phyloP scores from a whole-genome alignment of 2,113 vertebrate genomes.

The Megaceryle maxima region DNA sequence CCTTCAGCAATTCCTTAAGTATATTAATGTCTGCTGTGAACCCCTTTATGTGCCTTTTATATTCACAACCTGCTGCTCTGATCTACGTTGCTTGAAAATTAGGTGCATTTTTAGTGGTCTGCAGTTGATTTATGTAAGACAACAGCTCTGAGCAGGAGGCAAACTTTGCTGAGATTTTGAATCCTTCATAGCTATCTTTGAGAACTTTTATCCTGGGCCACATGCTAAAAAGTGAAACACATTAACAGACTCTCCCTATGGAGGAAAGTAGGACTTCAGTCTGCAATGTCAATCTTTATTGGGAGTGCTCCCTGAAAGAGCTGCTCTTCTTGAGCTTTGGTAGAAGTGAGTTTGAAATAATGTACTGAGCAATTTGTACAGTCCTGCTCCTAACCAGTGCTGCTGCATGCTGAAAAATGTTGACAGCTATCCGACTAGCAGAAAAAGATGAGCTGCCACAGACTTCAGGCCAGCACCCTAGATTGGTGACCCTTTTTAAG shows the following conservation, averaged over 20 bases:
- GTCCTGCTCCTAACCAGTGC: neutral
- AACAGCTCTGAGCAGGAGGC: neutral
- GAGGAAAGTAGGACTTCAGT: neutral
- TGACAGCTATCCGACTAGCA: neutral
- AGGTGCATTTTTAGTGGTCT: neutral
- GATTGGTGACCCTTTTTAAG: neutral
- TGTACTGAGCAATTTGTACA: neutral
- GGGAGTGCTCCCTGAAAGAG: neutral
- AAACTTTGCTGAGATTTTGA: neutral
- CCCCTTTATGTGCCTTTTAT: neutral
- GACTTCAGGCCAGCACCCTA: neutral
- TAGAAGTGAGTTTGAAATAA: neutral
- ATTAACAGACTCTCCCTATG: neutral
- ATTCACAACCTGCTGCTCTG: neutral
- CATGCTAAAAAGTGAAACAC: fast-evolving
- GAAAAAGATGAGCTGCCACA: neutral
- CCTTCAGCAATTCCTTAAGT: neutral
- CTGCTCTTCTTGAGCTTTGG: neutral
- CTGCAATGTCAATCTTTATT: neutral
- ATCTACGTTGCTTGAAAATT: neutral
- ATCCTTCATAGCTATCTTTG: neutral
- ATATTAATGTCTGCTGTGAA: neutral
- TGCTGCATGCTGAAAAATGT: neutral
- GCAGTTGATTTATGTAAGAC: neutral
- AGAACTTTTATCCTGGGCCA: neutral